Evolutionary conservation across 2,797 vertebrate genomes (phyloP), one percentile per base, ranked within the genome.

Genomic region (Sebastes dallii): DNA sequence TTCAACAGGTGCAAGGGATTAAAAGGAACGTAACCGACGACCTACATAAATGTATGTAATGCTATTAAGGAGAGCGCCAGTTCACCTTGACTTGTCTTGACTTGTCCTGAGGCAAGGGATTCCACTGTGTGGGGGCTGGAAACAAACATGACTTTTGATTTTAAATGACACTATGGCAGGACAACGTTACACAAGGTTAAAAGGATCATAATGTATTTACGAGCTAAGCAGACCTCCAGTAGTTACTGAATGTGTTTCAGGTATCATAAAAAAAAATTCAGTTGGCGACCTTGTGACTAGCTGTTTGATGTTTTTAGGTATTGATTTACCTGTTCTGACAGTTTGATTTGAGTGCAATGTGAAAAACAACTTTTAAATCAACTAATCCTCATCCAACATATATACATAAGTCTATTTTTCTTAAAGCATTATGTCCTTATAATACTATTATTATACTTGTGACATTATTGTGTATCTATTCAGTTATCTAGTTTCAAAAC

Each of bases 111-210:
- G 76, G 58, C 42, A 68, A 59, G 3, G 24, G 11, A 67, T 71
- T 78, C 13, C 16, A 62, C 8, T 64, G 67, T 73, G 22, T 29
- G 68, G 52, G 54, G 25, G 9, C 2, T 54, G 2, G 25, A 71
- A 22, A 61, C 52, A 39, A 80, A 80, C 7, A 5, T 78, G 39
- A 80, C 73, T 34, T 85, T 81, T 72, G 65, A 60, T 76, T 75
- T 27, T 27, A 46, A 78, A 39, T 62, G 2, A 36, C 78, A 79
- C 55, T 64, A 36, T 12, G 29, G 25, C 60, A 67, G 18, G 27
- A 30, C 13, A 66, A 71, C 30, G 56, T 62, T 14, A 39, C 25
- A 25, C 72, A 72, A 77, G 71, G 72, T 81, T 73, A 66, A 80
- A 82, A 34, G 22, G 30, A 77, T 36, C 69, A 27, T 74, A 67